Conservation (phyloP, 2,113 vertebrate species). For the Fulica atra region DNA sequence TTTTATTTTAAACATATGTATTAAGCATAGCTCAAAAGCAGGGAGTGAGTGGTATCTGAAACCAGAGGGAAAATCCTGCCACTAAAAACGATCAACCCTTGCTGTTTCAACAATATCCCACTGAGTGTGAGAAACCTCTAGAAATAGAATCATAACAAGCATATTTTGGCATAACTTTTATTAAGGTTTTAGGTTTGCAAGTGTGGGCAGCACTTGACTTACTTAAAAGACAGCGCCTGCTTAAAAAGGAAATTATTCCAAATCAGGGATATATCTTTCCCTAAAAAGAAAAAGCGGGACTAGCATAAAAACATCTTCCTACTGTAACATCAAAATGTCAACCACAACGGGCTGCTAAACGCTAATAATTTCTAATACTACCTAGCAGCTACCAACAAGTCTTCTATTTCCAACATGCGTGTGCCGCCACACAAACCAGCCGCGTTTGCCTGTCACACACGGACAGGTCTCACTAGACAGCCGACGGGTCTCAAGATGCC, state of each 20-base stretch:
- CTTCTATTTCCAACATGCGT: background rate
- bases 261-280: background rate
- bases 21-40: constrained; percentile 34
- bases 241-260: background rate
- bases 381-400: background rate
- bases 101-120: constrained; percentile 42
- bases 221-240: background rate
- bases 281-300: background rate
- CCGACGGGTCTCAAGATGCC: background rate
- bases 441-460: background rate
- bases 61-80: constrained; percentile 36
- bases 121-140: constrained; percentile 8
- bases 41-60: background rate
- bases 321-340: background rate
- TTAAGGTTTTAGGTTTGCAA: background rate
- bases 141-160: constrained; percentile 28
- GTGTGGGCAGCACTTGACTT: background rate
- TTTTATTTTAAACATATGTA: constrained; percentile 55
- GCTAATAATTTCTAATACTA: background rate
- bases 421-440: background rate
- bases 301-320: background rate
- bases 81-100: constrained; percentile 30
- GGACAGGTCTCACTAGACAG: accelerated
- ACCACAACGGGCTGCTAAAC: background rate
- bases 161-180: background rate